A percentile compares a stretch with the other conserved stretches of the same genome.
Conservation (phyloP, 2,113 vertebrate species). For the Macroglossus sobrinus region DNA sequence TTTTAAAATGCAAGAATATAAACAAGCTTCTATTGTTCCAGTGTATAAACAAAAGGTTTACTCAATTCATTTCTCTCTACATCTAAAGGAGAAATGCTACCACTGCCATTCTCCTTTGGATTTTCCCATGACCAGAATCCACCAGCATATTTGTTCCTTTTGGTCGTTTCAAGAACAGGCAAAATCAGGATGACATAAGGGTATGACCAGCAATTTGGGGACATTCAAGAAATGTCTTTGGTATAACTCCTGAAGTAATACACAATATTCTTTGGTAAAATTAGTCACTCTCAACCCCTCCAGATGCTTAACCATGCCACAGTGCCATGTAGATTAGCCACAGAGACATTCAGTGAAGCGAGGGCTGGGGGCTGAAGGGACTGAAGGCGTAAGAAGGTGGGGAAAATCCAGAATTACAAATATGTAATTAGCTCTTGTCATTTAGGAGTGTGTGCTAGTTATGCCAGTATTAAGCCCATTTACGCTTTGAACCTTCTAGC, state of each 20-base stretch:
- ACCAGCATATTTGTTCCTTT: neutral
- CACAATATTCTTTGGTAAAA: neutral
- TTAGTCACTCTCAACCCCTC: neutral
- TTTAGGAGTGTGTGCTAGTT: neutral
- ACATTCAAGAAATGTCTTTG: neutral
- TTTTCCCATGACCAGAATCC: neutral
- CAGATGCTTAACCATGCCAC: neutral
- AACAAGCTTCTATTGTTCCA: neutral
- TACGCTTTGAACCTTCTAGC: neutral
- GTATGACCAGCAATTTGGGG: neutral
- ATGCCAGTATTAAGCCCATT: neutral
- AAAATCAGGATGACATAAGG: neutral
- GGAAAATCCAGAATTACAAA: neutral
- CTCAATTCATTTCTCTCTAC: neutral
- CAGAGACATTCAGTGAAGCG: neutral
- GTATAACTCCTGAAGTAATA: neutral
- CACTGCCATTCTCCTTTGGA: neutral
- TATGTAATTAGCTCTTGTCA: neutral
- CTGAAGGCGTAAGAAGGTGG: neutral
- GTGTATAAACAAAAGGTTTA: neutral
- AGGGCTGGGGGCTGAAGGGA: fast-evolving
- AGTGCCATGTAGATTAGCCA: neutral
- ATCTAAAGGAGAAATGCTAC: neutral
- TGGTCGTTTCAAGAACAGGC: neutral
- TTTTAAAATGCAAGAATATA: neutral